Conservation (phyloP, 2,113 vertebrate species). For the Tichodroma muraria region DNA sequence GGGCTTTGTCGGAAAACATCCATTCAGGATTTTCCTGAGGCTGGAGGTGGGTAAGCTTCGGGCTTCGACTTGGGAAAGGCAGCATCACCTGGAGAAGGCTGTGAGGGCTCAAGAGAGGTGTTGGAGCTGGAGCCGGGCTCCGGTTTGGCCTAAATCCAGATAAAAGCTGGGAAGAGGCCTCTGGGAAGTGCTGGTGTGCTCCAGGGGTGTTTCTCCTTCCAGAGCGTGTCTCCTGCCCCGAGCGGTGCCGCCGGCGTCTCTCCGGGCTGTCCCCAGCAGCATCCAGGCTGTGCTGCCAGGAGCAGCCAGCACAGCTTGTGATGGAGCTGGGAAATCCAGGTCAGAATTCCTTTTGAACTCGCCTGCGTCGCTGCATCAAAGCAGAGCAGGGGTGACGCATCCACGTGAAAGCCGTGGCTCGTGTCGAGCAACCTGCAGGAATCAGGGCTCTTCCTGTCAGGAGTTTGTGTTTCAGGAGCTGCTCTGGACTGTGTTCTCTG, state of each 20-base stretch:
- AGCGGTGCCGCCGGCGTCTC: too few species aligned
- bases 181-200: neutral
- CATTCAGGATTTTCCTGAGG: neutral
- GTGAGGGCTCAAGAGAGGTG: neutral
- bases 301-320: neutral
- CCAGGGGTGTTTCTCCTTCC: neutral
- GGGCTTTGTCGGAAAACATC: neutral
- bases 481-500: neutral
- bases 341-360: neutral
- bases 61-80: neutral
- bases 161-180: neutral
- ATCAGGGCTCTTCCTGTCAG: neutral
- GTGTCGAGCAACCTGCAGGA: neutral
- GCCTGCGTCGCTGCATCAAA: neutral
- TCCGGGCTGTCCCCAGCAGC: neutral
- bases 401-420: neutral
- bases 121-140: neutral
- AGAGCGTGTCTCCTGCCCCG: rapidly evolving
- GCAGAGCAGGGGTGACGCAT: neutral
- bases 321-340: neutral
- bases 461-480: neutral
- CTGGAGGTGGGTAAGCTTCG: neutral
- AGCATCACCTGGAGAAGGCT: neutral
- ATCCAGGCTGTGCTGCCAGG: neutral
- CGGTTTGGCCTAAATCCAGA: neutral